Percentiles rank a stretch among this genome's conserved stretches.
phyloP scores from a whole-genome alignment of 2,113 vertebrate genomes.

The Ptychochromis oligacanthus region DNA sequence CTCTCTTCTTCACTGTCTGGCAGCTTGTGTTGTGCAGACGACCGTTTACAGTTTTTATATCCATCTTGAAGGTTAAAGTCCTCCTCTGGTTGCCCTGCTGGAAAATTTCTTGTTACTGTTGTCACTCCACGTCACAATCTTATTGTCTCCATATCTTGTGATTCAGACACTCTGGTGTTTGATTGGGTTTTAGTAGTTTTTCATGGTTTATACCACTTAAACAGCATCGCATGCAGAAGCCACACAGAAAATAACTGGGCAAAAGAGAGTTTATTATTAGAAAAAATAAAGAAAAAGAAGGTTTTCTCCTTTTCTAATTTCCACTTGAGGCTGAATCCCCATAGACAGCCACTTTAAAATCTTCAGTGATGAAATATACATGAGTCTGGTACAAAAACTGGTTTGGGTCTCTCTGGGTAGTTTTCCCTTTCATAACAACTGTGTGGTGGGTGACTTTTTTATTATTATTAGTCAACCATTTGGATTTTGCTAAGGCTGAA shows the following conservation, averaged over 20 bases:
- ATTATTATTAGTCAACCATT: neutral
- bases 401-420: accelerated
- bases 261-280: neutral
- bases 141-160: neutral
- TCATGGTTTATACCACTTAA: neutral
- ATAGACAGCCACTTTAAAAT: neutral
- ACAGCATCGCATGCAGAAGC: neutral
- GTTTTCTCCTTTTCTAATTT: neutral
- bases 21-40: neutral
- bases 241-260: neutral
- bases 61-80: constrained; percentile 62
- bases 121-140: constrained; percentile 51
- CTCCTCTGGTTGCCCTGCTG: constrained; percentile 50
- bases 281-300: neutral
- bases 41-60: constrained; percentile 20
- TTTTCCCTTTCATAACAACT: accelerated
- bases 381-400: neutral
- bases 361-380: neutral
- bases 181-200: neutral
- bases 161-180: neutral
- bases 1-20: constrained; percentile 5
- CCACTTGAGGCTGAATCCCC: accelerated
- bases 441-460: neutral
- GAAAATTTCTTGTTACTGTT: constrained; percentile 30
- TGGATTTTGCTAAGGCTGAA: neutral